Evolutionary conservation across 2,888 invertebrate species (phyloP).

Genomic region (Pyrochroa serraticornis): DNA sequence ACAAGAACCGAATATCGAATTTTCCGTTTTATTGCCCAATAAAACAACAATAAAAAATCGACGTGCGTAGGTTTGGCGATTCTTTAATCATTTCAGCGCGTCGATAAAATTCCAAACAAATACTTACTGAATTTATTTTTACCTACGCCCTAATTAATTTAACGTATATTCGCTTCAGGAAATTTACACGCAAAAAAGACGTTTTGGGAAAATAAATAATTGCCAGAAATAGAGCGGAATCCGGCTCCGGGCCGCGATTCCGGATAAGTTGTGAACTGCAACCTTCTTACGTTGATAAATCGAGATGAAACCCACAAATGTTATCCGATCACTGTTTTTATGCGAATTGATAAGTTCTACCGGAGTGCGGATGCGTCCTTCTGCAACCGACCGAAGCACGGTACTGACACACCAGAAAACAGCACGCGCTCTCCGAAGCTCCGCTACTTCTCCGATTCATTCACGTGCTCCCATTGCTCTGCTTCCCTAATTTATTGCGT

Average conservation of each 20-base stretch:
- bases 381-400: constrained; percentile 24
- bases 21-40: too few species aligned
- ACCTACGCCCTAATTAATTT: neutral
- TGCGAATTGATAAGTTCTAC: neutral
- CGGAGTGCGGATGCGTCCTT: constrained; percentile 21
- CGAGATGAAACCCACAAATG: constrained; percentile 4
- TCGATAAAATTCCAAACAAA: neutral
- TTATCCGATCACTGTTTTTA: neutral
- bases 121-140: constrained; percentile 13
- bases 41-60: too few species aligned
- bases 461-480: constrained; percentile 22
- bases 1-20: too few species aligned
- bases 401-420: constrained; percentile 26
- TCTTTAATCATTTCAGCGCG: too few species aligned
- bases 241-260: neutral
- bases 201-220: neutral
- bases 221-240: neutral
- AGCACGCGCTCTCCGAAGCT: constrained; percentile 27
- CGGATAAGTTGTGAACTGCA: constrained; percentile 17
- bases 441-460: constrained; percentile 17
- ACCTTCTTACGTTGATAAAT: constrained; percentile 8
- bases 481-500: constrained; percentile 27
- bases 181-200: neutral
- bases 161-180: too few species aligned
- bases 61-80: too few species aligned